These are phyloP conservation scores for Thera obeliscata DNA, from an alignment of 2,888 invertebrate species.

Conservation along the genomic window DNA sequence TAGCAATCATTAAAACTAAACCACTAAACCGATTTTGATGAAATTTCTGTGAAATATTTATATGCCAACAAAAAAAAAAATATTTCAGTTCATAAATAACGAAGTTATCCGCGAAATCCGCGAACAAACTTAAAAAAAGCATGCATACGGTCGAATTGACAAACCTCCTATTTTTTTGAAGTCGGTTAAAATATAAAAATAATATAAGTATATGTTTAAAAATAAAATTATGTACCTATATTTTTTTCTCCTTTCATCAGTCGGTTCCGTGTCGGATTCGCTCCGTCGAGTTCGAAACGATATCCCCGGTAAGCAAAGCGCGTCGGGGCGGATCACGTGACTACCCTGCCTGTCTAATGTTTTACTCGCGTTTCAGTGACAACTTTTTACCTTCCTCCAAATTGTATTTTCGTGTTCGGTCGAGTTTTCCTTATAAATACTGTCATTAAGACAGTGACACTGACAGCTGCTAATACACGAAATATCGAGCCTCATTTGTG, in stretches of 20 bases:
- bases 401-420: constrained; percentile 83
- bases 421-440: constrained; percentile 84
- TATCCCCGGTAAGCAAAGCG: constrained; percentile 46
- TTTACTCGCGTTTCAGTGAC: constrained; percentile 80
- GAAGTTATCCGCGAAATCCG: too few relatives aligned
- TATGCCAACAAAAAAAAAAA: too few relatives aligned
- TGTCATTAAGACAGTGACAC: constrained; percentile 77
- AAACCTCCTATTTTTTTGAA: too few relatives aligned
- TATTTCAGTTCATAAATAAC: too few relatives aligned
- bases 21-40: too few relatives aligned
- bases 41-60: too few relatives aligned
- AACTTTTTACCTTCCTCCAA: constrained; percentile 78
- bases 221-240: too few relatives aligned
- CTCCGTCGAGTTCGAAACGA: not conserved
- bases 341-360: constrained; percentile 70
- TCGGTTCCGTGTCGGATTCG: constrained; percentile 5
- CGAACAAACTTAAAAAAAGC: too few relatives aligned
- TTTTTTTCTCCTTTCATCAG: not conserved
- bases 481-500: constrained; percentile 71
- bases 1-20: too few relatives aligned
- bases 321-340: constrained; percentile 60
- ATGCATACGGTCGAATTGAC: too few relatives aligned
- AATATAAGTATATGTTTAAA: too few relatives aligned
- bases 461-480: constrained; percentile 80
- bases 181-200: too few relatives aligned